Percentiles rank a stretch among this genome's conserved stretches.
These are phyloP conservation scores for Varroa destructor DNA, from an alignment of 1,140 invertebrate species.

Conservation along the genomic window DNA sequence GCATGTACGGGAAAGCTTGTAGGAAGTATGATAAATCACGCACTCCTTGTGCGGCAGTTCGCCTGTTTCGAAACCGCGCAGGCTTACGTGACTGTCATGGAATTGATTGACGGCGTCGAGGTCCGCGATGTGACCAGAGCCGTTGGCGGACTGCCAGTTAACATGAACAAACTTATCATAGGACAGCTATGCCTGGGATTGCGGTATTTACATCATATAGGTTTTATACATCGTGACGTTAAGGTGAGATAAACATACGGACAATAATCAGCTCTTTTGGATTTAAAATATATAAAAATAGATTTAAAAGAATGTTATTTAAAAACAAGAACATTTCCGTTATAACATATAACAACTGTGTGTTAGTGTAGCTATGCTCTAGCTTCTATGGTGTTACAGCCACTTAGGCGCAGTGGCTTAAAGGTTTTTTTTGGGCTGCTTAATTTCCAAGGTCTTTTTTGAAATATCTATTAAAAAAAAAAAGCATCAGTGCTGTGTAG, in stretches of 20 bases:
- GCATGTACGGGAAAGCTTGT: slow-evolving; percentile 1
- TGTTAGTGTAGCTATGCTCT: too few relatives aligned
- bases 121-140: neutral
- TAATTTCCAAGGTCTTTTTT: too few relatives aligned
- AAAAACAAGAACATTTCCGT: too few relatives aligned
- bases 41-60: neutral
- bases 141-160: neutral
- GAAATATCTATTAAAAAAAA: too few relatives aligned
- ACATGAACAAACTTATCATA: neutral
- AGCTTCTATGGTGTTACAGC: too few relatives aligned
- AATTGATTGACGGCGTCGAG: neutral
- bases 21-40: neutral
- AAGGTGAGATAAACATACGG: neutral
- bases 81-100: slow-evolving; percentile 24
- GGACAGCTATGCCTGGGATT: neutral
- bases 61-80: slow-evolving; percentile 7
- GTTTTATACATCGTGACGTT: slow-evolving; percentile 27
- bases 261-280: too few relatives aligned
- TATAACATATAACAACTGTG: too few relatives aligned
- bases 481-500: too few relatives aligned
- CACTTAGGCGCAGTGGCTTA: too few relatives aligned
- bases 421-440: too few relatives aligned
- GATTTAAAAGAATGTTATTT: too few relatives aligned
- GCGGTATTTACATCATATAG: slow-evolving; percentile 12
- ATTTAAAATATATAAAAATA: too few relatives aligned